Evolutionary conservation across 2,113 vertebrate species (phyloP).

Genomic region (Ictidomys tridecemlineatus): DNA sequence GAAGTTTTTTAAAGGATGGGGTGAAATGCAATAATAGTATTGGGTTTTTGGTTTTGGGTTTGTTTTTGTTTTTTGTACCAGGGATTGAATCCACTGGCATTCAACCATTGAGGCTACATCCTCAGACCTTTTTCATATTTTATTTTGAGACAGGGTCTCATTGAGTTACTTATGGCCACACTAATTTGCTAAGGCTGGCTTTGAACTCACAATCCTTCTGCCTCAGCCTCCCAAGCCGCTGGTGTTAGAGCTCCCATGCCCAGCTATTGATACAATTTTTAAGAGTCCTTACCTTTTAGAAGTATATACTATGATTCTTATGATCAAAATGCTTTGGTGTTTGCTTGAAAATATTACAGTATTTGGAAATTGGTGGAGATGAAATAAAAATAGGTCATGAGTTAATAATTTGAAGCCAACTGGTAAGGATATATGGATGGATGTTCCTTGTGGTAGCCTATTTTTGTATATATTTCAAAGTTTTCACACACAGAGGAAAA

Average conservation of each 20-base stretch:
- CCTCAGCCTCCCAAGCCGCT: no score
- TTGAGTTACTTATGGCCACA: no score
- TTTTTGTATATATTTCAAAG: background rate
- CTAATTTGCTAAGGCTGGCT: no score
- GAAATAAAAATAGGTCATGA: background rate
- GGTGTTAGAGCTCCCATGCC: no score
- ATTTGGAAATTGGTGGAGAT: background rate
- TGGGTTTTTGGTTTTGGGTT: background rate
- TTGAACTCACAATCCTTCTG: no score
- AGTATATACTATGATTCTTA: background rate
- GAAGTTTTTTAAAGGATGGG: background rate
- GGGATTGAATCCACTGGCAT: no score
- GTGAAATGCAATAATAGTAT: background rate
- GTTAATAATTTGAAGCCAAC: background rate
- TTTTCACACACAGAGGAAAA: background rate
- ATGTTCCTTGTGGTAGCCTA: background rate
- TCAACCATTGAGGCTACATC: no score
- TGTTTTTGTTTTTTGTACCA: no score
- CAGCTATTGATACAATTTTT: background rate
- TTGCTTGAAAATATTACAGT: background rate
- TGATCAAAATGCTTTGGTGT: background rate
- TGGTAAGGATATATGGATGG: background rate
- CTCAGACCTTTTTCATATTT: no score
- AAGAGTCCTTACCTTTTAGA: conserved; percentile 2
- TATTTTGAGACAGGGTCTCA: no score